Base-by-base conservation (phyloP, 2,888 invertebrate genomes). In the Leptopilina myrica region DNA sequence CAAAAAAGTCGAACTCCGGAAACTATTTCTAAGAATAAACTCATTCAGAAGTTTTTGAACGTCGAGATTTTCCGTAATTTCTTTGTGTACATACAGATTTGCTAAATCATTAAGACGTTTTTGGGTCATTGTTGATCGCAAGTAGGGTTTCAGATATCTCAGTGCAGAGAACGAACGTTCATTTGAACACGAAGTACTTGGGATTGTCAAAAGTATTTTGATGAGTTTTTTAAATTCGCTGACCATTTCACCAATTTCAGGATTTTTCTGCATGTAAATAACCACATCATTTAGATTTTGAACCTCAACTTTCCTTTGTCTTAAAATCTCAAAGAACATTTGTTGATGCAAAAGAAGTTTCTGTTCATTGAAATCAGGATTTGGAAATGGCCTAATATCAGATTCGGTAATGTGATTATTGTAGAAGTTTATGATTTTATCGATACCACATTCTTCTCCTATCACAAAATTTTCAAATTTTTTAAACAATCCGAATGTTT, bases 11-110 rank as follows among this genome's bases (percentile, higher is more conserved):
- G 65, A 65, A 65, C 40, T 33, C 15, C 15, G 11, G 15, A 65
- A 65, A 33, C 40, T 65, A 40, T 65, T 65, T 40, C 65, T 65
- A 40, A 65, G 65, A 65, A 65, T 65, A 65, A 65, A 65, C 65
- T 65, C 65, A 65, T 65, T 40, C 65, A n/a, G 14, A 14, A 65
- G 65, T 65, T 65, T 65, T 65, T 65, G 26, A 65, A 65, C 40
- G 40, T 65, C 65, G 12, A 65, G 65, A 33, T 12, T 65, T 65
- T 65, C 20, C 40, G n/a, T 33, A 65, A 65, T 65, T 40, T 65
- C 15, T 65, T 65, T 65, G 40, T 65, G 65, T 65, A 65, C 40
- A 65, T 65, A 65, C 65, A 65, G 40, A 65, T 11, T 65, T 40
- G 65, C 65, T 65, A 65, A 11, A 65, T 65, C 15, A 65, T 65